These are phyloP conservation scores for Boloria selene DNA, from an alignment of 2,888 invertebrate species.

Conservation along the genomic window DNA sequence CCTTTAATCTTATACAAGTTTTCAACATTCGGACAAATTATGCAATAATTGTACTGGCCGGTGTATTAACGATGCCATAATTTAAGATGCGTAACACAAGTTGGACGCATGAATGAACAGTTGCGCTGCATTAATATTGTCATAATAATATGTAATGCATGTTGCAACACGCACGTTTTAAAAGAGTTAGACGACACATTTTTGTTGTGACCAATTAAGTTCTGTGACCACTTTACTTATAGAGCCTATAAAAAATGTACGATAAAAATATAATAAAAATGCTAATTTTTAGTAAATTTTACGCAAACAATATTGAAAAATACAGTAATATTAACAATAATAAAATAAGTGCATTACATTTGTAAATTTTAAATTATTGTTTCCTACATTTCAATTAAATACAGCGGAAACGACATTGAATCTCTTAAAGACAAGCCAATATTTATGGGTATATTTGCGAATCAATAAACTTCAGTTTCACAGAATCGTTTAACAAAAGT, in stretches of 20 bases:
- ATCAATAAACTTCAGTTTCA: conserved; percentile 8
- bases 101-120: conserved; percentile 21
- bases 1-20: not conserved
- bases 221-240: too few relatives aligned
- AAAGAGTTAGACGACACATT: too few relatives aligned
- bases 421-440: conserved; percentile 1
- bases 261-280: too few relatives aligned
- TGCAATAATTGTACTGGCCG: conserved; percentile 5
- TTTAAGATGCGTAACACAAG: conserved; percentile 11
- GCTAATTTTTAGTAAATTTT: too few relatives aligned
- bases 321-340: too few relatives aligned
- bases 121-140: conserved; percentile 24
- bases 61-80: conserved; percentile 14
- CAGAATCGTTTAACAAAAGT: conserved; percentile 1
- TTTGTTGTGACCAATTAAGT: too few relatives aligned
- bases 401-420: not conserved
- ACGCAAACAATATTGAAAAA: too few relatives aligned
- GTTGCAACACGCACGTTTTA: not conserved
- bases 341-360: too few relatives aligned
- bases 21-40: not conserved
- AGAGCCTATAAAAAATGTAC: too few relatives aligned
- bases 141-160: conserved; percentile 10
- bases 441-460: conserved; percentile 4
- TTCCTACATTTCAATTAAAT: too few relatives aligned
- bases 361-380: too few relatives aligned